Evolutionary conservation across 2,113 vertebrate genomes (phyloP).

Genomic region (Grus americana): DNA sequence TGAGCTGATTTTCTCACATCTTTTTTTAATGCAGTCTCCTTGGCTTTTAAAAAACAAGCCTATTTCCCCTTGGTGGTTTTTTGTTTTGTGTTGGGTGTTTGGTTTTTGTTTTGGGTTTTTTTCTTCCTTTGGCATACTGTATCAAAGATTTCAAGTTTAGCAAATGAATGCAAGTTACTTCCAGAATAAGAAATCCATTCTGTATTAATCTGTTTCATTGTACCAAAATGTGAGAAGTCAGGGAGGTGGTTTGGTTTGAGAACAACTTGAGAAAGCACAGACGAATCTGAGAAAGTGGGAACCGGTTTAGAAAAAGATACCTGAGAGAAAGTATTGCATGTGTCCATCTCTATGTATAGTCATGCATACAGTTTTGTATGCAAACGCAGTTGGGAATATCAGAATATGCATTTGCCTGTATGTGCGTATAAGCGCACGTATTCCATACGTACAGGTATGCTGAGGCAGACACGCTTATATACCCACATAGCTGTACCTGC

Average conservation of each 20-base stretch:
- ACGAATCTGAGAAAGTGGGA: background rate
- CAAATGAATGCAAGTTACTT: conserved; percentile 57
- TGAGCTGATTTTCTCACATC: conserved; percentile 35
- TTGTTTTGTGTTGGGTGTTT: background rate
- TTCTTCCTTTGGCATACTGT: background rate
- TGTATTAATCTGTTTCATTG: background rate
- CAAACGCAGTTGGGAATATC: background rate
- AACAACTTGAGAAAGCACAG: background rate
- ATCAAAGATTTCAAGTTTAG: background rate
- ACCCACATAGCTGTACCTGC: background rate
- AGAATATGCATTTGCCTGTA: background rate
- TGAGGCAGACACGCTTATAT: background rate
- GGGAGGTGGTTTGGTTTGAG: background rate
- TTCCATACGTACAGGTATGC: background rate
- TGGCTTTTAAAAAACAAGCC: conserved; percentile 30
- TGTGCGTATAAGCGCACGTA: accelerated
- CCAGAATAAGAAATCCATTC: background rate
- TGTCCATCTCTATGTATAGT: background rate
- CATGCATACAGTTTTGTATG: background rate
- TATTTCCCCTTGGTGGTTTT: background rate
- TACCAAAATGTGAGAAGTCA: background rate
- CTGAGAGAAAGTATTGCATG: background rate
- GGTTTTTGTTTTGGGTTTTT: background rate
- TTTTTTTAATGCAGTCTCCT: conserved; percentile 14
- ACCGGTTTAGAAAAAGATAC: background rate